Conservation (phyloP, 2,113 vertebrate genomes). For the Hypanus sabinus region DNA sequence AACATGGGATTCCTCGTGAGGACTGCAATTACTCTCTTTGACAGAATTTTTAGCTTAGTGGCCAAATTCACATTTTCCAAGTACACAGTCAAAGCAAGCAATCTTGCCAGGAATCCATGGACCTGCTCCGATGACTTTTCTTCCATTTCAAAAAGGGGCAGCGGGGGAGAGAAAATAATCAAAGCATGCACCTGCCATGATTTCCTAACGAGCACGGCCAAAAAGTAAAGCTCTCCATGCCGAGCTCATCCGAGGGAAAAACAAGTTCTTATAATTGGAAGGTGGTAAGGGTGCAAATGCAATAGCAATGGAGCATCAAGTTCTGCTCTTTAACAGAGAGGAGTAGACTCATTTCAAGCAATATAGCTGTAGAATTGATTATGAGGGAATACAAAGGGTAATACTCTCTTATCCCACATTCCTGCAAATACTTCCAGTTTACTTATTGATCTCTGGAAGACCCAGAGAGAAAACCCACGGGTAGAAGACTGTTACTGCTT, state of each 20-base stretch:
- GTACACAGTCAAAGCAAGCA: not conserved
- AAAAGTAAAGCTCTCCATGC: not conserved
- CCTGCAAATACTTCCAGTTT: not conserved
- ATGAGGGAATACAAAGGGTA: not conserved
- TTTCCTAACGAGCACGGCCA: not conserved
- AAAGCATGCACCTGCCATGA: not conserved
- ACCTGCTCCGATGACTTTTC: not conserved
- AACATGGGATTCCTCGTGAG: too few relatives aligned
- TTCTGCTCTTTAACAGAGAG: not conserved
- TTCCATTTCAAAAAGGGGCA: not conserved
- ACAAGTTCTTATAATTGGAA: not conserved
- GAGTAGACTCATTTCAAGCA: not conserved
- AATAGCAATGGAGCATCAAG: not conserved
- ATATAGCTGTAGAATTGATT: not conserved
- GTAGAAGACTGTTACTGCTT: not conserved
- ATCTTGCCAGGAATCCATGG: constrained; percentile 19
- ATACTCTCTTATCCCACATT: not conserved
- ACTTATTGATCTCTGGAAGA: not conserved
- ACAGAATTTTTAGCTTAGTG: not conserved
- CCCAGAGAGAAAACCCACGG: not conserved
- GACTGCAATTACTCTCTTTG: not conserved
- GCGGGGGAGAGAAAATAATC: not conserved
- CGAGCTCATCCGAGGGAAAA: not conserved
- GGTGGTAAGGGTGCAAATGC: not conserved
- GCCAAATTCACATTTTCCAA: not conserved